Evolutionary conservation across 2,113 vertebrate genomes (phyloP).

Genomic region (Platysteira castanea): DNA sequence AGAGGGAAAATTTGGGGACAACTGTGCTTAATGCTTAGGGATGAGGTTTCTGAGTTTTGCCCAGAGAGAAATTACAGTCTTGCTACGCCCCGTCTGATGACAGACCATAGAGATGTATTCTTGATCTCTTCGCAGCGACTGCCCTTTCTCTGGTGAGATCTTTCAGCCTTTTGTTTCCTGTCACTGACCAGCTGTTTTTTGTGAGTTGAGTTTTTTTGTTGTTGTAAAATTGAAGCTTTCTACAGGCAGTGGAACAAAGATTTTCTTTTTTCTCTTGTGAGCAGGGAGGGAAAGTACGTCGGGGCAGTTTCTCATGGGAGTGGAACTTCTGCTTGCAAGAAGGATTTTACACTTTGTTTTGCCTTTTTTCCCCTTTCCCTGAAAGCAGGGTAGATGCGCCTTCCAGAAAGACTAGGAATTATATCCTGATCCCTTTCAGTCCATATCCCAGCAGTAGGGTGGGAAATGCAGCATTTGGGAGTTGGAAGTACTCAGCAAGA

Average conservation of each 20-base stretch:
- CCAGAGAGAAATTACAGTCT: background rate
- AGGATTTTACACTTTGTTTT: slow-evolving; percentile 37
- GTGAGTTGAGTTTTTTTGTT: slow-evolving; percentile 44
- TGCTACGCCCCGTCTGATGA: background rate
- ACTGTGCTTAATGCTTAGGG: background rate
- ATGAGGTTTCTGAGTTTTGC: background rate
- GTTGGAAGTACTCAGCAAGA: background rate
- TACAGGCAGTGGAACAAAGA: slow-evolving; percentile 45
- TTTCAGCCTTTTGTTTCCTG: slow-evolving; percentile 51
- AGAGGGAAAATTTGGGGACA: background rate
- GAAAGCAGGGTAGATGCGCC: background rate
- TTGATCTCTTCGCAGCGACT: background rate
- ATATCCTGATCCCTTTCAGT: background rate
- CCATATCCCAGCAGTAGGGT: background rate
- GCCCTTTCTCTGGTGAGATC: slow-evolving; percentile 20
- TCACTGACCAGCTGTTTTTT: slow-evolving; percentile 39
- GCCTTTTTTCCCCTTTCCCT: background rate
- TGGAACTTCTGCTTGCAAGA: slow-evolving; percentile 17
- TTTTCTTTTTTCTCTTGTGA: slow-evolving; percentile 44
- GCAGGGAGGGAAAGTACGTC: background rate
- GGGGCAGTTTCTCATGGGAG: slow-evolving; percentile 46
- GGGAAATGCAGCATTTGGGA: slow-evolving; percentile 3
- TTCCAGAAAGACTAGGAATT: background rate
- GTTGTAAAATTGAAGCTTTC: slow-evolving; percentile 45
- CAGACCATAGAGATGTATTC: background rate